Percentiles rank a stretch among this genome's conserved stretches.
Conservation (phyloP, 2,888 invertebrate species). For the Caenorhabditis sp. region DNA sequence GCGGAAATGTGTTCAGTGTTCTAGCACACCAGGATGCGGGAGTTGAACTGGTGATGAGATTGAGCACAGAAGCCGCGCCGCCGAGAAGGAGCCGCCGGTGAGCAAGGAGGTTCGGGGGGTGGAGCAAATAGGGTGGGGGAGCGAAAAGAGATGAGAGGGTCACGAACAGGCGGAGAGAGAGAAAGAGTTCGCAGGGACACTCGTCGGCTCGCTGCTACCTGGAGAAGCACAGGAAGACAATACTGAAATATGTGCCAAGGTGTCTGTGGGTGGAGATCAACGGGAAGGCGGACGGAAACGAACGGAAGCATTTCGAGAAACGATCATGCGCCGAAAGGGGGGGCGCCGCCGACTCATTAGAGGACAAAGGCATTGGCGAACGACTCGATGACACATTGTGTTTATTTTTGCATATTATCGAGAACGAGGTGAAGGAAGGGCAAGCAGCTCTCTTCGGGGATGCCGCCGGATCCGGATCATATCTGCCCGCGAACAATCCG, state of each 20-base stretch:
- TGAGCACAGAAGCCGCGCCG: slow-evolving; percentile 52
- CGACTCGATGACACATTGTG: slow-evolving; percentile 52
- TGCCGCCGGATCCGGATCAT: slow-evolving; percentile 37
- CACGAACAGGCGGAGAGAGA: slow-evolving; percentile 43
- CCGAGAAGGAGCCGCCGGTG: slow-evolving; percentile 14
- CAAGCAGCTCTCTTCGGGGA: slow-evolving; percentile 16
- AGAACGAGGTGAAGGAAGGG: slow-evolving; percentile 11
- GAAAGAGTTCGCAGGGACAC: slow-evolving; percentile 37
- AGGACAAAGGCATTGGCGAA: slow-evolving; percentile 53
- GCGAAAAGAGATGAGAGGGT: slow-evolving; percentile 51
- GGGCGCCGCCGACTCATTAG: slow-evolving; percentile 24
- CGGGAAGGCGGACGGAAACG: slow-evolving; percentile 17
- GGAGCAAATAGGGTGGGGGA: slow-evolving; percentile 45
- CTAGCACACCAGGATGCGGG: not conserved
- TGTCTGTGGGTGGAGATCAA: slow-evolving; percentile 23
- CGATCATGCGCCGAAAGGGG: slow-evolving; percentile 21
- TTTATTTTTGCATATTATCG: slow-evolving; percentile 54
- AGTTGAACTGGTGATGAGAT: too few species aligned
- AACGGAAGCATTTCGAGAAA: slow-evolving; percentile 52
- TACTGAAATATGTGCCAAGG: slow-evolving; percentile 50
- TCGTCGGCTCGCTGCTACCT: slow-evolving; percentile 14
- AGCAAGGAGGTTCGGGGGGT: slow-evolving; percentile 43
- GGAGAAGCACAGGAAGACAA: slow-evolving; percentile 27
- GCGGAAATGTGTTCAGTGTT: not conserved
- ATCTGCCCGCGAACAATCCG: not conserved